Evolutionary conservation across 2,113 vertebrate species (phyloP).

Genomic region (Tor tambroides): DNA sequence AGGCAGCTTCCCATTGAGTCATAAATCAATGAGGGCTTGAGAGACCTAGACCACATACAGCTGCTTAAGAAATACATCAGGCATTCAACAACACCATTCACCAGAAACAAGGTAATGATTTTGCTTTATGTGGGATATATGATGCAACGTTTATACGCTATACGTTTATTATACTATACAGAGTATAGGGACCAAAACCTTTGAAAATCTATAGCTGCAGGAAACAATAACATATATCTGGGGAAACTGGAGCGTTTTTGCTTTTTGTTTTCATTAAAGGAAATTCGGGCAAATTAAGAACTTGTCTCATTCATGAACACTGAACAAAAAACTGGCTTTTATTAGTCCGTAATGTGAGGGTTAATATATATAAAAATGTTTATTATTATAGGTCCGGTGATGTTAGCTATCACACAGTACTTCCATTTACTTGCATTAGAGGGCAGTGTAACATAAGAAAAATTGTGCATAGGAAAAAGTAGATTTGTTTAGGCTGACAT

Average conservation of each 20-base stretch:
- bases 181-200: background rate
- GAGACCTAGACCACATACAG: background rate
- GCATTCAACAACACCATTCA: background rate
- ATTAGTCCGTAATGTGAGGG: background rate
- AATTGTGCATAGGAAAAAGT: background rate
- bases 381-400: background rate
- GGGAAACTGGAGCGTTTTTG: background rate
- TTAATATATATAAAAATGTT: too few relatives aligned
- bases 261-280: too few relatives aligned
- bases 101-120: background rate
- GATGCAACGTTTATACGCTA: too few relatives aligned
- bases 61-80: background rate
- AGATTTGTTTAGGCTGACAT: background rate
- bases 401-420: background rate
- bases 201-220: background rate
- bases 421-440: conserved; percentile 14
- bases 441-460: conserved; percentile 9
- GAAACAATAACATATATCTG: background rate
- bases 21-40: conserved; percentile 22
- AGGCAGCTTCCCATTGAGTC: background rate
- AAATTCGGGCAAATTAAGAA: background rate
- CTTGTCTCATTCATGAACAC: background rate
- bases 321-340: background rate
- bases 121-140: background rate
- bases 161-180: too few relatives aligned